Percentiles rank a stretch among this genome's conserved stretches.
phyloP scores from a whole-genome alignment of 2,797 vertebrate genomes.

The Xenopus petersii region DNA sequence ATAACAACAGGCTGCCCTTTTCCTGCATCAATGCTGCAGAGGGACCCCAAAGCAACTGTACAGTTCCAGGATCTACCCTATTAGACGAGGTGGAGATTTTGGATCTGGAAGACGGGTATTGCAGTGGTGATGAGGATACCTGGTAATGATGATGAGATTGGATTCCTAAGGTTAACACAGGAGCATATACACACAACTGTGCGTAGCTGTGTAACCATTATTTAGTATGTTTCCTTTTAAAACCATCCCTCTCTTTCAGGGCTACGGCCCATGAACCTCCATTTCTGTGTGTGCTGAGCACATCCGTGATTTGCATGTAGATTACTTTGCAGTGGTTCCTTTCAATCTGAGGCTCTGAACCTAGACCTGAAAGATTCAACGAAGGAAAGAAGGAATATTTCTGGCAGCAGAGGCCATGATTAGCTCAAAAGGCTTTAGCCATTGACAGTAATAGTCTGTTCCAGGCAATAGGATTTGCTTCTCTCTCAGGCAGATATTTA shows the following conservation, averaged over 20 bases:
- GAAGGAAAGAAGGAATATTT: background rate
- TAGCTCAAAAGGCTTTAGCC: slow-evolving; percentile 37
- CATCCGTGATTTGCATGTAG: slow-evolving; percentile 28
- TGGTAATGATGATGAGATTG: slow-evolving; percentile 69
- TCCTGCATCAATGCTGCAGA: slow-evolving; percentile 24
- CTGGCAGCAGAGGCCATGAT: slow-evolving; percentile 2
- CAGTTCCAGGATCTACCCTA: slow-evolving; percentile 57
- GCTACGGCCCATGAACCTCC: background rate
- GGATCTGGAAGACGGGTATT: slow-evolving; percentile 73
- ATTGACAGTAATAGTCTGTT: slow-evolving; percentile 27
- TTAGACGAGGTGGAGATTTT: slow-evolving; percentile 87
- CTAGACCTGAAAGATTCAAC: background rate
- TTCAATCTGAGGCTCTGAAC: background rate
- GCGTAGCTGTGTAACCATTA: too few relatives aligned
- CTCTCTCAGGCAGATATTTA: slow-evolving; percentile 24
- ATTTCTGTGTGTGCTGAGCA: background rate
- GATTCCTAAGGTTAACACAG: too few relatives aligned
- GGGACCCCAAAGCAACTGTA: slow-evolving; percentile 21
- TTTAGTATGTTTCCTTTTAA: background rate
- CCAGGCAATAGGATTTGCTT: slow-evolving; percentile 36
- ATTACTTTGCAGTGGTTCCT: slow-evolving; percentile 18
- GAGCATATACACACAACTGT: too few relatives aligned
- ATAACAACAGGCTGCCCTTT: slow-evolving; percentile 21
- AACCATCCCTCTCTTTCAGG: background rate
- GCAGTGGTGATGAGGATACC: slow-evolving; percentile 74